Evolutionary conservation across 1,140 invertebrate genomes (phyloP).

Genomic region (Notospermus geniculatus): DNA sequence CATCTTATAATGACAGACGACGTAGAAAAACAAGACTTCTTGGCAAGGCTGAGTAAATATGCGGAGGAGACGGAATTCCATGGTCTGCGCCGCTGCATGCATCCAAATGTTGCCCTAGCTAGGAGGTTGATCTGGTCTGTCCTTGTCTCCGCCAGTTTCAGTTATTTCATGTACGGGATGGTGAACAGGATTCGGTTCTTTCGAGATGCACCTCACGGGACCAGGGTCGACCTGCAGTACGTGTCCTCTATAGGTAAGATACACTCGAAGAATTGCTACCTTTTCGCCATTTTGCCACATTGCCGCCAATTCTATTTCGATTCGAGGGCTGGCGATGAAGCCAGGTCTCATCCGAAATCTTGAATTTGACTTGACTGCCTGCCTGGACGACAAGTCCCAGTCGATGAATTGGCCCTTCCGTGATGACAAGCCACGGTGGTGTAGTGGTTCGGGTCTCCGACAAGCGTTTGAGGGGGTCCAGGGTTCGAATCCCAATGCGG

Average conservation of each 20-base stretch:
- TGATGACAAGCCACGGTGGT: too few species aligned
- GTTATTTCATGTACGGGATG: constrained; percentile 1
- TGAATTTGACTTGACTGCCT: too few species aligned
- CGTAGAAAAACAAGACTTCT: neutral
- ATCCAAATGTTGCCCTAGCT: constrained; percentile 1
- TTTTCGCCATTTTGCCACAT: too few species aligned
- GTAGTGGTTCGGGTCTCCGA: too few species aligned
- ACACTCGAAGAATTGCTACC: neutral
- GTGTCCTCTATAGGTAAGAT: neutral
- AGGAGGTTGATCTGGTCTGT: neutral
- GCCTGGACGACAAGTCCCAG: too few species aligned
- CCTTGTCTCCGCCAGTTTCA: neutral
- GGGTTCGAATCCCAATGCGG: too few species aligned
- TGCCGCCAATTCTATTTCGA: too few species aligned
- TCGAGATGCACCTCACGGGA: neutral
- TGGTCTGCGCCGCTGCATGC: neutral
- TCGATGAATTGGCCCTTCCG: too few species aligned
- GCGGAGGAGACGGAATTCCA: constrained; percentile 6
- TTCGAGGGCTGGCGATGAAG: too few species aligned
- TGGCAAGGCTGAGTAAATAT: neutral
- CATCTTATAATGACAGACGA: too few species aligned
- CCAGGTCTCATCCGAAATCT: too few species aligned
- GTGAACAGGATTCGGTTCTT: neutral
- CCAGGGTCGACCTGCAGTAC: neutral
- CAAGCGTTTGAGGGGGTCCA: too few species aligned